Evolutionary conservation across 2,113 vertebrate genomes (phyloP).

Genomic region (Hippocampus comes): DNA sequence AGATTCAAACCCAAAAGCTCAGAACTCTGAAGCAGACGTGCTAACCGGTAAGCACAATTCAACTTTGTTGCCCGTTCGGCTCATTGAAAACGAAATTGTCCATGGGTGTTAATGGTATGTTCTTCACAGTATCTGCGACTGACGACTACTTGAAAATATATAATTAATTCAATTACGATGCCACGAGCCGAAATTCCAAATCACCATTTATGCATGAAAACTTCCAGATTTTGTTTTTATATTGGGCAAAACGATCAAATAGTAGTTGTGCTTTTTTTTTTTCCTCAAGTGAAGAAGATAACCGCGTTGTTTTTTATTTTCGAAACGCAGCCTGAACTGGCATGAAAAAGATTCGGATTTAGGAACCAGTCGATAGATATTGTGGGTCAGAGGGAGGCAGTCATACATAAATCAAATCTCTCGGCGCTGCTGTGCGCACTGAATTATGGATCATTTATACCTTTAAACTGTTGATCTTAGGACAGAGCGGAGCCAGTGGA

Average conservation of each 20-base stretch:
- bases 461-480: conserved; percentile 44
- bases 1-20: too few relatives aligned
- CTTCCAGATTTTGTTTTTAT: neutral
- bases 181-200: neutral
- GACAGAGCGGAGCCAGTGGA: neutral
- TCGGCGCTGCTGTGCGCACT: conserved; percentile 31
- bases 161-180: neutral
- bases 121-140: too few relatives aligned
- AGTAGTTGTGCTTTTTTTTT: neutral
- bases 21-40: too few relatives aligned
- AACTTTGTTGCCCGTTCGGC: too few relatives aligned
- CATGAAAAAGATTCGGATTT: conserved; percentile 32
- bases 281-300: neutral
- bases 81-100: too few relatives aligned
- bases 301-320: conserved; percentile 17
- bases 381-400: conserved; percentile 31
- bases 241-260: neutral
- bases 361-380: conserved; percentile 25
- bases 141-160: too few relatives aligned
- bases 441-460: conserved; percentile 49
- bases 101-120: too few relatives aligned
- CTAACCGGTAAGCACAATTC: too few relatives aligned
- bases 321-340: neutral
- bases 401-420: conserved; percentile 48
- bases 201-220: neutral